Evolutionary conservation across 2,113 vertebrate species (phyloP), one percentile per base, ranked within the genome.

Genomic region (Megalops atlanticus): DNA sequence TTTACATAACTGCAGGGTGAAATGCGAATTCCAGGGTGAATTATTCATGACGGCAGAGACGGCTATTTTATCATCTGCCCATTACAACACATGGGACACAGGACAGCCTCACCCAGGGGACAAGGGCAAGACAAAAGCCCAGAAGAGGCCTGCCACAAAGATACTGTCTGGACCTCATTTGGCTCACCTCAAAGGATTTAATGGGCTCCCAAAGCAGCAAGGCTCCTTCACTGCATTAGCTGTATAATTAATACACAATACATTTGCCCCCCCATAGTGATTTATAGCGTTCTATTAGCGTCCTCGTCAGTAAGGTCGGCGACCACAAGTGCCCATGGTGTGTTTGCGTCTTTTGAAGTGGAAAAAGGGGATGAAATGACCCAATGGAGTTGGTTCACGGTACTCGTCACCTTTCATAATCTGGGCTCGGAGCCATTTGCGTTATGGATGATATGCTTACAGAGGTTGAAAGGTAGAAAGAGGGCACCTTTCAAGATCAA

Each of bases 1-100:
- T 94, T 92, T 87, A 88, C 92, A 92, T 94, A 91, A 91, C 83
- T 74, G 75, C 87, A 88, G 89, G 89, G 33, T 86, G 86, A 84
- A 87, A 83, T 70, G 75, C 80, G 80, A 83, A 80, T 43, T 80
- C 68, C n/a, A 0, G 0, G 31, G 70, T 92, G 91, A 92, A 94
- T 93, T 91, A 95, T 95, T 92, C 89, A 95, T 93, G 90, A 92
- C 80, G 10, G 45, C 82, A 33, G 85, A 90, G 89, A 88, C 90
- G 90, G 91, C 90, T 87, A 89, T 88, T 93, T 94, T 92, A 87
- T 93, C 91, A 93, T 91, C 90, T 89, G 85, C 88, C 86, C 78
- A 82, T 83, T 88, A 87, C 75, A 84, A 85, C 88, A 89, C 90
- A 90, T 84, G 86, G 85, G 88, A 89, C 80, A 54, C 89, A 70